Percentiles rank a stretch among this genome's conserved stretches.
These are phyloP conservation scores for Epizoanthus rinbou DNA, from an alignment of 92 coral and sea anemone genomes.

Conservation along the genomic window DNA sequence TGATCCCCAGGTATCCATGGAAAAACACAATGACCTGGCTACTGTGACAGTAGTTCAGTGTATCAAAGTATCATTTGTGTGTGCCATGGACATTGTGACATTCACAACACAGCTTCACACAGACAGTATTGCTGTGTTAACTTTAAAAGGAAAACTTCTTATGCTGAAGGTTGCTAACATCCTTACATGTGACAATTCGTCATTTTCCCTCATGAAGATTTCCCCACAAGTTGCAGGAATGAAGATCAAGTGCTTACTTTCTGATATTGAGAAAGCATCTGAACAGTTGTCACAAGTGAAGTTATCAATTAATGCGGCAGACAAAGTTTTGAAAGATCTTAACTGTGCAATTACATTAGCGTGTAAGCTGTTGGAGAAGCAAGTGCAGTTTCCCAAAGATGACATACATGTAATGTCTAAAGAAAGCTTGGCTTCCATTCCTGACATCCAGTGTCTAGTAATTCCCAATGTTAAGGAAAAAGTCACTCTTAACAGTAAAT, in stretches of 20 bases:
- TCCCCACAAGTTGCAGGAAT: slow-evolving; percentile 56
- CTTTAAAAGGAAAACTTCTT: slow-evolving; percentile 50
- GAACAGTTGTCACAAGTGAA: slow-evolving; percentile 28
- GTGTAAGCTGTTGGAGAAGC: slow-evolving; percentile 38
- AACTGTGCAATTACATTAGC: slow-evolving; percentile 51
- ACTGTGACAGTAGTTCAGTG: slow-evolving; percentile 3
- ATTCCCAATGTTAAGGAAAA: not conserved
- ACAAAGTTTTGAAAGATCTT: slow-evolving; percentile 53
- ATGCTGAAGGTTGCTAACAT: slow-evolving; percentile 29
- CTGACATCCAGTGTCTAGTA: slow-evolving; percentile 15
- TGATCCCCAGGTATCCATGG: not conserved
- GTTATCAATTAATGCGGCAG: slow-evolving; percentile 36
- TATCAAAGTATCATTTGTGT: slow-evolving; percentile 46
- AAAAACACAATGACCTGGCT: not conserved
- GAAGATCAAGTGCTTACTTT: slow-evolving; percentile 53
- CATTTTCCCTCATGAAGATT: slow-evolving; percentile 10
- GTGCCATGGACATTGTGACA: slow-evolving; percentile 29
- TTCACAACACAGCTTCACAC: slow-evolving; percentile 2
- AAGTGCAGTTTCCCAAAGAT: not conserved
- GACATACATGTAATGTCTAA: not conserved
- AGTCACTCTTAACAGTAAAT: not conserved
- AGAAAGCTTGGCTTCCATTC: not conserved
- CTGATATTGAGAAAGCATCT: slow-evolving; percentile 28
- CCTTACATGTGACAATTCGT: slow-evolving; percentile 12
- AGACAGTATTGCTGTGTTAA: slow-evolving; percentile 34